A percentile compares a stretch with the other conserved stretches of the same genome.
phyloP scores from a whole-genome alignment of 2,888 invertebrate species.

The Cosmia trapezina region DNA sequence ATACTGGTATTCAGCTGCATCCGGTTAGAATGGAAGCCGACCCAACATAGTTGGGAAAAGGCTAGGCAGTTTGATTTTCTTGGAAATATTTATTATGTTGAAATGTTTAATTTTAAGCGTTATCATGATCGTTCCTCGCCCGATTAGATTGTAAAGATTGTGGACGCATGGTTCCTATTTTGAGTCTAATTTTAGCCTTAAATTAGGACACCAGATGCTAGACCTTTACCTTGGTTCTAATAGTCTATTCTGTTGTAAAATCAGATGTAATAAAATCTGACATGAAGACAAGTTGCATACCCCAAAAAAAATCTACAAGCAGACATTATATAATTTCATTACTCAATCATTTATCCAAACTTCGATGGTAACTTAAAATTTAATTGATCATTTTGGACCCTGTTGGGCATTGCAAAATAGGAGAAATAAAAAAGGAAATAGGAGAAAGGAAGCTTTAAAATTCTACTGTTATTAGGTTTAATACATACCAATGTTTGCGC shows the following conservation, averaged over 20 bases:
- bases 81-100: background rate
- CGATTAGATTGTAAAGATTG: background rate
- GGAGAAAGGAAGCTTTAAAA: background rate
- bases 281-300: background rate
- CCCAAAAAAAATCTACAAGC: background rate
- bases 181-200: background rate
- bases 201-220: background rate
- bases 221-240: background rate
- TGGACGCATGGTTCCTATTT: background rate
- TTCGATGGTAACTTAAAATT: background rate
- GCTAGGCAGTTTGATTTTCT: no score
- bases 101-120: background rate
- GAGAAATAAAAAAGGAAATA: no score
- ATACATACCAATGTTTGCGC: constrained; percentile 93
- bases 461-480: background rate
- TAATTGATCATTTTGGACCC: background rate
- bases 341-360: background rate
- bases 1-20: no score
- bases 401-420: no score
- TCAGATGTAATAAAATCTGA: background rate
- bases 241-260: background rate
- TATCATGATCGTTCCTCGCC: background rate
- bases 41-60: no score
- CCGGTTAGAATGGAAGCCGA: no score
- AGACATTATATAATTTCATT: background rate